Evolutionary conservation across 2,113 vertebrate genomes (phyloP), one percentile per base, ranked within the genome.

Genomic region (Lepus europaeus): DNA sequence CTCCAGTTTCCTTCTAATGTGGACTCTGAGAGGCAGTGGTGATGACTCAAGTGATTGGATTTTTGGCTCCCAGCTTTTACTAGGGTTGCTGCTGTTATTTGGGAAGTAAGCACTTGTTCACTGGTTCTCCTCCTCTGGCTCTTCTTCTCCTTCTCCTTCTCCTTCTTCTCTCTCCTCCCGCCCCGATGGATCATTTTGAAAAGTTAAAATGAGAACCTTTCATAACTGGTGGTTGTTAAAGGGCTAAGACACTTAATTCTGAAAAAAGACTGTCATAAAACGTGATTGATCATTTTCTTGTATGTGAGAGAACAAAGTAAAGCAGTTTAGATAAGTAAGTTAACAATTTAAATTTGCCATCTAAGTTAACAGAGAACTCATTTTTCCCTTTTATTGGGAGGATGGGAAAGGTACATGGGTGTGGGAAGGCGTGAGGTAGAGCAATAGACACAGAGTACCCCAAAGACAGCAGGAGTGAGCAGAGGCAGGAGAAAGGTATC

Each of bases 381-480:
- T 51, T 76, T 19, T 33, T n/a, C 5, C 36, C 8, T 59, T 78
- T 79, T 31, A 89, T 13, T 69, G 13, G 11, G 17, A 45, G 11
- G 25, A 51, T 5, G 17, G 14, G 13, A 84, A 92, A 77, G 27
- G 7, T 20, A 27, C 6, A 36, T 0, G 25, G 63, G 6, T 76
- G 16, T 9, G 36, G 56, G 39, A 39, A 80, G 2, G 13, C 11
- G 3, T 19, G 4, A 1, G 6, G 1, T 36, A 2, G n/a, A 16
- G 25, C 69, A 53, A 69, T 5, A 33, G 16, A 0, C 33, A 29
- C 17, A 19, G 53, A 27, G 9, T 5, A n/a, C 2, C 9, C 0
- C 6, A 6, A 9, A 73, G 29, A 12, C 7, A 8, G 0, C 5
- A 23, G 59, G 2, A 69, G 12, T 6, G 25, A 29, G 59, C 27